Base-by-base conservation (phyloP, 2,113 vertebrate species). In the Oryctolagus cuniculus region DNA sequence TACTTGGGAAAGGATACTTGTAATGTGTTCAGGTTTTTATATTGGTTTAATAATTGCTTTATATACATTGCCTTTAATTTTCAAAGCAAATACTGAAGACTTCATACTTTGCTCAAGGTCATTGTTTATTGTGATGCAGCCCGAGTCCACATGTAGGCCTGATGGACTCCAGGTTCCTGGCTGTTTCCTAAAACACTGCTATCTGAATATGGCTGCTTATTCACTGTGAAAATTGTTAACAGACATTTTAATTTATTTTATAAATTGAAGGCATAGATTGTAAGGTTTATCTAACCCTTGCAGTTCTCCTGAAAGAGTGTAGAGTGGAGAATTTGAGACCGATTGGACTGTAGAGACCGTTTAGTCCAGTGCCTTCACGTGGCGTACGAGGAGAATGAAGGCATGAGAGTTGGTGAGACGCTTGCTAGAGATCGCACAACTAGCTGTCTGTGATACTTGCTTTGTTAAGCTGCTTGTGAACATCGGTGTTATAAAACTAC, bases 241-340 rank as follows among this genome's bases (percentile, higher is more conserved):
- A 90, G 72, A 64, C 80, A 84, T 51, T 86, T 96, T 80, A 90
- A 58, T 81, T 92, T 67, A 77, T 61, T 96, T 77, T 88, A 67
- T 89, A 93, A 84, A 75, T 79, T 85, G 55, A 87, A 94, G 17
- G 88, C 64, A 22, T 88, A 84, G 5, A 0, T 94, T 64, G 27
- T 94, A 81, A 81, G 8, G n/a, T 85, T 93, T 77, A 58, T 77
- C 44, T 44, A 44, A 44, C 44, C 51, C 21, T 63, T 90, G 87
- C 58, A 64, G 10, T 64, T 80, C 53, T 83, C 91, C 44, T 5
- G 51, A 66, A 87, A 87, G 74, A 73, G 17, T 25, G 19, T 63
- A 44, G 74, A 66, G 12, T 72, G 73, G 89, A 96, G n/a, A 67
- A 94, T 78, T 89, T 92, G 53, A 87, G 70, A 75, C 87, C 36